phyloP scores from a whole-genome alignment of 2,113 vertebrate species.

The Lethenteron reissneri region DNA sequence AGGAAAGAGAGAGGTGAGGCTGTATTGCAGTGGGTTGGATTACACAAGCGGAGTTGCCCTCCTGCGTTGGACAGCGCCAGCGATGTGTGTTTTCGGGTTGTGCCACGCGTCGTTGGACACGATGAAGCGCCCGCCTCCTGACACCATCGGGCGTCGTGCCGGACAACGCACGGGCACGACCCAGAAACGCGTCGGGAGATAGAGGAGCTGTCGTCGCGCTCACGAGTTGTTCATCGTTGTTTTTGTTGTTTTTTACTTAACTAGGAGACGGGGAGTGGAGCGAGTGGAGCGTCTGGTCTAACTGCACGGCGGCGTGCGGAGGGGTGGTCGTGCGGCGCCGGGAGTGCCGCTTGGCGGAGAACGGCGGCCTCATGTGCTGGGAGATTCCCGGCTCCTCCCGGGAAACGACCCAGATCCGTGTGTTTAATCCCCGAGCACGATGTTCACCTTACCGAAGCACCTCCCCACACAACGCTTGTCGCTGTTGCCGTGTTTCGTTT shows the following conservation, averaged over 20 bases:
- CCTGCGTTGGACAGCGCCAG: too few relatives aligned
- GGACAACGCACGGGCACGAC: too few relatives aligned
- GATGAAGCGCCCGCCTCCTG: background rate
- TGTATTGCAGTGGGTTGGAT: too few relatives aligned
- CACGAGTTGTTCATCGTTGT: too few relatives aligned
- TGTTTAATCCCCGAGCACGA: constrained; percentile 13
- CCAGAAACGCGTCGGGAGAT: too few relatives aligned
- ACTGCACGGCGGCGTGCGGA: constrained; percentile 31
- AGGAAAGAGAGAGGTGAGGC: too few relatives aligned
- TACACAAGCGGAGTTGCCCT: too few relatives aligned
- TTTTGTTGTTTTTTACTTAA: background rate
- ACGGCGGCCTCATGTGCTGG: constrained; percentile 33
- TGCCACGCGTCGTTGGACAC: background rate
- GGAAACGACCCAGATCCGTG: constrained; percentile 31
- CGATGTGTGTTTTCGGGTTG: background rate
- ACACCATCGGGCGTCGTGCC: background rate
- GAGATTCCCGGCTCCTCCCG: constrained; percentile 18
- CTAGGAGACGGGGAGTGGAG: constrained; percentile 46
- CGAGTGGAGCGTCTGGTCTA: constrained; percentile 44
- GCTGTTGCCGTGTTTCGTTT: too few relatives aligned
- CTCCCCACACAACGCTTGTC: too few relatives aligned
- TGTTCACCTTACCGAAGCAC: too few relatives aligned
- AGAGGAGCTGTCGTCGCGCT: too few relatives aligned
- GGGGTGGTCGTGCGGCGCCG: constrained; percentile 31
- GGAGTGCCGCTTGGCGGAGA: constrained; percentile 31